Evolutionary conservation across 1,140 invertebrate species (phyloP), one percentile per base, ranked within the genome.

Genomic region (Papilio xuthus): DNA sequence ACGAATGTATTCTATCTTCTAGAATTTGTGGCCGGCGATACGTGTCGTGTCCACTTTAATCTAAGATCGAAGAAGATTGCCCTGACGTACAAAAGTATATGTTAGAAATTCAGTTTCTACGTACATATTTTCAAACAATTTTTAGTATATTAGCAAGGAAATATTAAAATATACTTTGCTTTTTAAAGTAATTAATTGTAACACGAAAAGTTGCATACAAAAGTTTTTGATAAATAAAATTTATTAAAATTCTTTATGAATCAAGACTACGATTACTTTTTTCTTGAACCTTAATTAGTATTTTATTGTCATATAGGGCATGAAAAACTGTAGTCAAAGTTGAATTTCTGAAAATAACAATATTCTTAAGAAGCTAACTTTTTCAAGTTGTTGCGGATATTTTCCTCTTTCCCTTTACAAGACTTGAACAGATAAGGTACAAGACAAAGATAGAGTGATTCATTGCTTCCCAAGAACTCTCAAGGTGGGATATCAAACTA

Each of bases 381-480:
- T 72, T 73, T 69, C 15, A 69, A 69, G 67, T 71, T 71, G 20
- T 47, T 44, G 71, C 42, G n/a, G 2, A 50, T 47, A 50, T 73
- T 73, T 73, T 73, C 42, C 41, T 47, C 41, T 73, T 73, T 67
- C 60, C 12, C 12, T 26, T 26, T 32, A 67, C 60, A 67, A 73
- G 41, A 10, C 42, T 42, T 23, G 23, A 26, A 26, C 8, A 73
- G 71, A 73, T 73, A 73, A 73, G 42, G 20, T 44, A 73, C 41
- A 80, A 83, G 80, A 81, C 78, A 74, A 74, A 82, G 84, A 84
- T 81, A 84, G 60, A 63, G 81, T 82, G 80, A 86, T 83, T 84
- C 84, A 85, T 85, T 81, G 77, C 70, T 74, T 81, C 82, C 84
- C 60, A 28, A 67, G 84, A 84, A 83, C 80, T 50, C 71, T 79